phyloP scores from a whole-genome alignment of 2,888 invertebrate genomes.

The Spisula subtruncata region DNA sequence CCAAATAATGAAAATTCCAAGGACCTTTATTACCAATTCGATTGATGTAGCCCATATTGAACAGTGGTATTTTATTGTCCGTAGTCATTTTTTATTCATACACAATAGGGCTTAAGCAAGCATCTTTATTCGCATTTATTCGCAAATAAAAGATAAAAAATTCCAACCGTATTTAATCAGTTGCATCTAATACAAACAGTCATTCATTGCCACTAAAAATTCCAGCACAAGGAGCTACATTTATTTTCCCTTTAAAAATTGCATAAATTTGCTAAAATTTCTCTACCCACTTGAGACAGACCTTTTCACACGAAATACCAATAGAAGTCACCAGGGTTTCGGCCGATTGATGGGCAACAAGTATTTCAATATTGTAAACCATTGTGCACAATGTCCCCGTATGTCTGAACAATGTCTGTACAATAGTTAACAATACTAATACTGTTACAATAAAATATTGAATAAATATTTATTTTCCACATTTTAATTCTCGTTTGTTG shows the following conservation, averaged over 20 bases:
- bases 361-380: not conserved
- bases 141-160: not conserved
- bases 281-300: not conserved
- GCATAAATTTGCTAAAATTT: not conserved
- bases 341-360: not conserved
- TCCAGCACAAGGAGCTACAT: not conserved
- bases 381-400: not conserved
- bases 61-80: not conserved
- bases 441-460: no score
- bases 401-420: no score
- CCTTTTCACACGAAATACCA: not conserved
- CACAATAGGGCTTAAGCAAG: not conserved
- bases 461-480: no score
- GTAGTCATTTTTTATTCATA: slow-evolving; percentile 22
- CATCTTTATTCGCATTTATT: slow-evolving; percentile 24
- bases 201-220: not conserved
- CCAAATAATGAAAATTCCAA: not conserved
- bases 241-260: not conserved
- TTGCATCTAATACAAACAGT: not conserved
- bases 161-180: not conserved
- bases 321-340: not conserved
- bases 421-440: no score
- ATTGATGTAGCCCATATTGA: not conserved
- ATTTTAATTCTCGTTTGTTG: no score
- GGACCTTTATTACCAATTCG: not conserved